Base-by-base conservation (phyloP, 1,140 invertebrate genomes). In the Stegodyphus dumicola region DNA sequence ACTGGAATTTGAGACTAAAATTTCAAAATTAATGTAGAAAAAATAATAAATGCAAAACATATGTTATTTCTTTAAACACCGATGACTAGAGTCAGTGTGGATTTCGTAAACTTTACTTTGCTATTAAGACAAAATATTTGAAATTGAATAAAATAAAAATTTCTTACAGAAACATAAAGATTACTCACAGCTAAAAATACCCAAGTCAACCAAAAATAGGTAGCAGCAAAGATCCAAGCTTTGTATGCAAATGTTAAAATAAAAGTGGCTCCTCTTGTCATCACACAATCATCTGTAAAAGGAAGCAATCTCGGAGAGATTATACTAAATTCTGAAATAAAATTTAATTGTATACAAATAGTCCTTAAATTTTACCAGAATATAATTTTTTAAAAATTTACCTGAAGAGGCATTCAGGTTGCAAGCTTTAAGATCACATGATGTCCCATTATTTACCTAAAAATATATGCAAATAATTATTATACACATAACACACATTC, bases 171-270 rank as follows among this genome's bases (percentile, higher is more conserved):
- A 79, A 66, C 52, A 33, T 66, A 13, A 15, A 74, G 15, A 54
- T 15, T 7, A 89, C 88, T 89, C 87, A 91, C 91, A 51, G 77
- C 88, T 49, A 91, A 77, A 83, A 91, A 91, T 51, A 85, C 86
- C 91, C 91, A 91, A 17, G 89, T 89, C 7, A 87, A 11, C 90
- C 90, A 91, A 79, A 91, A 92, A 86, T 91, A 92, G 15, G 89
- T 88, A 11, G 90, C 91, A 69, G 91, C 90, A 89, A 92, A 92
- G 87, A 92, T 89, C 91, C 91, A 92, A 87, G 90, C 90, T 81
- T 91, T 91, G 87, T 90, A 92, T 88, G 91, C 91, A 86, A 91
- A 92, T 15, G 90, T 85, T 3, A 90, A 88, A 33, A 92, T 79
- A 18, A 92, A 85, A n/a, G 89, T 87, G 7, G 88, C 88, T 87